A percentile compares a stretch with the other conserved stretches of the same genome.
phyloP scores from a whole-genome alignment of 2,888 invertebrate species.

The Torymus aiolomorphi region DNA sequence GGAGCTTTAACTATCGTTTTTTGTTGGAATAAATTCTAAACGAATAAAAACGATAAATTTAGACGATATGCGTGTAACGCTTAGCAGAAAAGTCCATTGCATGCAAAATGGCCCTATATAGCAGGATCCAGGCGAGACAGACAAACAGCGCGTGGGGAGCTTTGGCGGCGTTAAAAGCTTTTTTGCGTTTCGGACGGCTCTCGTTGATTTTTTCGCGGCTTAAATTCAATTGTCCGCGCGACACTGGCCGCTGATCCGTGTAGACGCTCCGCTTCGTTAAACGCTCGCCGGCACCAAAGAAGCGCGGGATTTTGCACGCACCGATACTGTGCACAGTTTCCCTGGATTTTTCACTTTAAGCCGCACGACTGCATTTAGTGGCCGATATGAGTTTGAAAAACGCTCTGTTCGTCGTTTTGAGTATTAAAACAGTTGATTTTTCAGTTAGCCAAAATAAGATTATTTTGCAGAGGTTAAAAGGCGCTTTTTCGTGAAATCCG shows the following conservation, averaged over 20 bases:
- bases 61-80: constrained; percentile 7
- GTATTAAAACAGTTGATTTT: background rate
- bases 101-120: background rate
- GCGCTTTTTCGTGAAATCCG: background rate
- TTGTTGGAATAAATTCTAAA: no score
- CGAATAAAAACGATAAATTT: constrained; percentile 29
- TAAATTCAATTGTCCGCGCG: constrained; percentile 58
- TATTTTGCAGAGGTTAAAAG: no score
- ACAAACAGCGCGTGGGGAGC: constrained; percentile 19
- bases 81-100: constrained; percentile 4
- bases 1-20: no score
- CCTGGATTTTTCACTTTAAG: no score
- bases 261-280: constrained; percentile 11
- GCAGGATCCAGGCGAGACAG: background rate
- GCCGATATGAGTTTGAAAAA: no score
- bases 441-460: constrained; percentile 25
- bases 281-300: constrained; percentile 12
- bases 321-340: no score
- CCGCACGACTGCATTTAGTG: no score
- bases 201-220: constrained; percentile 56
- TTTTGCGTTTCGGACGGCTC: constrained; percentile 60
- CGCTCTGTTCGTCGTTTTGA: no score
- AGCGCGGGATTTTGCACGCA: background rate
- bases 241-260: constrained; percentile 41
- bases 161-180: constrained; percentile 65